These are phyloP conservation scores for Stenolophus ochropezus DNA, from an alignment of 2,888 invertebrate species.

Conservation along the genomic window DNA sequence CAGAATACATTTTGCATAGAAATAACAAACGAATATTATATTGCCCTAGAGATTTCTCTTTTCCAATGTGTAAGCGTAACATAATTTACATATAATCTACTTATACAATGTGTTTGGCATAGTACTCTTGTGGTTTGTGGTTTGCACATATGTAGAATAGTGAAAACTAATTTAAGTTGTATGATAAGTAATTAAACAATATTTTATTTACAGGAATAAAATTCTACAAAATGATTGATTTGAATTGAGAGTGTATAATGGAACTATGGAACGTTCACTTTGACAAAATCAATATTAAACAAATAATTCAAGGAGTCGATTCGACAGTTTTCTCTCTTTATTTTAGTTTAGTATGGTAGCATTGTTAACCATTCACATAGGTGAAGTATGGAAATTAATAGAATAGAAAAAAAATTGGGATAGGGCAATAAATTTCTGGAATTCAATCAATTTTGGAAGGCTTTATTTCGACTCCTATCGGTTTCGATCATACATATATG, in stretches of 20 bases:
- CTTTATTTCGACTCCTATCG: too few species aligned
- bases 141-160: neutral
- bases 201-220: neutral
- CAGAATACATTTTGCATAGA: too few species aligned
- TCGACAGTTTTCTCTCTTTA: too few species aligned
- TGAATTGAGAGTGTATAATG: constrained; percentile 9
- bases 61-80: neutral
- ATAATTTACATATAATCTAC: neutral
- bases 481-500: too few species aligned
- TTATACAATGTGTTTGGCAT: neutral
- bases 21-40: neutral
- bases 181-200: neutral
- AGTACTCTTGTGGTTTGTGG: neutral
- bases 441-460: too few species aligned
- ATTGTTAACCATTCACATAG: too few species aligned
- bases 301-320: too few species aligned
- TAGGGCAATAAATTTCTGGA: too few species aligned
- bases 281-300: constrained; percentile 16
- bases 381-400: too few species aligned
- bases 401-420: too few species aligned
- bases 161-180: neutral
- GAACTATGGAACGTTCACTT: neutral
- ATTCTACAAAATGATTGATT: neutral
- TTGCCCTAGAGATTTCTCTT: neutral
- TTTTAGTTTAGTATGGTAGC: too few species aligned